phyloP scores from a whole-genome alignment of 2,888 invertebrate species.

The Trypoxylon attenuatum region DNA sequence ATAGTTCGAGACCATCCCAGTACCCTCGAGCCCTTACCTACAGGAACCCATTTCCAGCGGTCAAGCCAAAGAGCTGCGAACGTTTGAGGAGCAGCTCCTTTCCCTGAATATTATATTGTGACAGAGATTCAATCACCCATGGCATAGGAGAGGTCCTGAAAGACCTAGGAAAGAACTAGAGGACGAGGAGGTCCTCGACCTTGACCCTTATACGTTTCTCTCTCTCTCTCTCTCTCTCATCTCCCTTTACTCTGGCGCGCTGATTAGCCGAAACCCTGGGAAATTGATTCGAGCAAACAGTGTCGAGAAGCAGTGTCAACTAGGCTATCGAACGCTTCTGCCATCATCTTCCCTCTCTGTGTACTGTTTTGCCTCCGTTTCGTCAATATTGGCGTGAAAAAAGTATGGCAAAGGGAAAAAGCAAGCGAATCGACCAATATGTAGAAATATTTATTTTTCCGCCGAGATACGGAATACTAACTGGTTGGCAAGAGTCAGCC shows the following conservation, averaged over 20 bases:
- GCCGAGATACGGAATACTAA: no score
- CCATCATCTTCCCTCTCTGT: background rate
- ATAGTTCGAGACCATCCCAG: conserved; percentile 24
- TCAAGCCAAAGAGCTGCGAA: conserved; percentile 10
- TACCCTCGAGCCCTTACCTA: conserved; percentile 6
- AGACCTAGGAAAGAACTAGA: no score
- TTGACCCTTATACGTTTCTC: no score
- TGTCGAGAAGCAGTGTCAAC: background rate
- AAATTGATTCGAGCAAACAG: background rate
- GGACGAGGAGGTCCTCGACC: no score
- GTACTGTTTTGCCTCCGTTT: background rate
- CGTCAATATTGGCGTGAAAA: background rate
- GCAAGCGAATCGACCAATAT: background rate
- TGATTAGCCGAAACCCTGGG: background rate
- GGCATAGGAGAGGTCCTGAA: conserved; percentile 5
- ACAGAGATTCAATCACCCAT: conserved; percentile 38
- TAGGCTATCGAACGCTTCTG: background rate
- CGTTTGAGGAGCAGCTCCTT: conserved; percentile 9
- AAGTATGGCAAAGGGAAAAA: background rate
- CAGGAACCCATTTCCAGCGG: conserved; percentile 6
- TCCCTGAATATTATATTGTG: conserved; percentile 46
- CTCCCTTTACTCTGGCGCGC: background rate
- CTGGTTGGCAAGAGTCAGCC: no score
- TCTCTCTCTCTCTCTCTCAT: no score
- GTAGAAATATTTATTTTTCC: background rate